phyloP scores from a whole-genome alignment of 1,140 invertebrate species.

The Mizuhopecten yessoensis region DNA sequence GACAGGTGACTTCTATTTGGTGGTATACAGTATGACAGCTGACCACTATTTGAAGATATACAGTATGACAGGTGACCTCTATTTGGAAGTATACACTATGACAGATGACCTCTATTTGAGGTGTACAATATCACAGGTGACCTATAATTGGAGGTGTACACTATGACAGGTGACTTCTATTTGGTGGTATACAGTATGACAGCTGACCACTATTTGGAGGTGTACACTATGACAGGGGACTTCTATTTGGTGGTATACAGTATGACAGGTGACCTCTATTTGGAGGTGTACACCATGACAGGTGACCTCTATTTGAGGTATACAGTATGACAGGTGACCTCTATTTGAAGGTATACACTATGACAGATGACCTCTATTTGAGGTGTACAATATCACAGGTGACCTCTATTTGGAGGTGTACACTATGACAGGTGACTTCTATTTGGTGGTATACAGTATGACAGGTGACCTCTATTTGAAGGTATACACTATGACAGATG shows the following conservation, averaged over 20 bases:
- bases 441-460: background rate
- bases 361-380: background rate
- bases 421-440: background rate
- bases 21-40: conserved; percentile 5
- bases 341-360: background rate
- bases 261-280: no score
- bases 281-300: no score
- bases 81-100: background rate
- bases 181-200: background rate
- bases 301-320: no score
- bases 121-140: background rate
- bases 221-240: background rate
- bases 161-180: background rate
- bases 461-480: background rate
- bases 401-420: background rate
- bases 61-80: conserved; percentile 4
- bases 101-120: background rate
- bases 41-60: background rate
- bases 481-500: background rate
- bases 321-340: no score
- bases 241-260: no score
- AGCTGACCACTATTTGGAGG: background rate
- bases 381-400: background rate
- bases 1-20: conserved; percentile 7
- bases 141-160: background rate